Percentiles rank a stretch among this genome's conserved stretches.
Evolutionary conservation across 2,113 vertebrate genomes (phyloP).

Genomic region (Passer montanus): DNA sequence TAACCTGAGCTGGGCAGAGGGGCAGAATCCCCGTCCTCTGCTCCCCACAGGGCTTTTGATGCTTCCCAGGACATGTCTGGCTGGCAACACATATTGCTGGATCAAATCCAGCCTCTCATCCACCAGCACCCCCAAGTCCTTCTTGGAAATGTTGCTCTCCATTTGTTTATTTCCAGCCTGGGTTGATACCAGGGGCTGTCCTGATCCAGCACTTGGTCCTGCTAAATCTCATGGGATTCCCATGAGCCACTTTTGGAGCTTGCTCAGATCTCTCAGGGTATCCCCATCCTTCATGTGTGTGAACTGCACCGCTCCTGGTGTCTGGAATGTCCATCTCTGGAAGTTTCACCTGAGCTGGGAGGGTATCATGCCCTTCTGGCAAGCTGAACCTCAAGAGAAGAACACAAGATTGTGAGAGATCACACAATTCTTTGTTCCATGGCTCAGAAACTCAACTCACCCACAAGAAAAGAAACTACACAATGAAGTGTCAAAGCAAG

Average conservation of each 20-base stretch:
- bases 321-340: not conserved
- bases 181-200: not conserved
- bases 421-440: not conserved
- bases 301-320: not conserved
- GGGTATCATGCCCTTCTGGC: not conserved
- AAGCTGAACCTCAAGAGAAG: not conserved
- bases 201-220: not conserved
- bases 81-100: not conserved
- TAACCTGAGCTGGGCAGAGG: not conserved
- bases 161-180: not conserved
- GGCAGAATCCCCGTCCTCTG: not conserved
- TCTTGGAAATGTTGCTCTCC: not conserved
- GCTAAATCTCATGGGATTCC: not conserved
- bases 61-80: not conserved
- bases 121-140: not conserved
- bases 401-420: not conserved
- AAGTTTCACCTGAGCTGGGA: not conserved
- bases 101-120: not conserved
- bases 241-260: too few species aligned
- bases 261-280: not conserved
- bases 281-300: too few species aligned
- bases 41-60: rapidly evolving
- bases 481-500: not conserved
- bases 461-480: not conserved
- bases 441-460: not conserved